Percentiles rank a stretch among this genome's conserved stretches.
Conservation (phyloP, 1,140 invertebrate genomes). For the roundworm (Caenorhabditis elegans) region WBcel235 BX284602.5:7732501-7733000, state of each 20-base stretch:
- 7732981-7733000: neutral
- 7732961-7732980: neutral
- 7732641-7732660: constrained; percentile 6
- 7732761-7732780: neutral
- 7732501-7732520: constrained; percentile 1
- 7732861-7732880: constrained; percentile 13
- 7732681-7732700: neutral
- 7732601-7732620: constrained; percentile 19
- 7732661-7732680: neutral
- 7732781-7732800: neutral
- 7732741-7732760: neutral
- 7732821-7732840: neutral
- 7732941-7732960: neutral
- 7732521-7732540: constrained; percentile 23
- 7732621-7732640: constrained; percentile 26
- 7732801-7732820: neutral
- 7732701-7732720: neutral
- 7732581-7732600: neutral
- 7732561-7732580: neutral
- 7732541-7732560: neutral
- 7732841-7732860: neutral
- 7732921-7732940: neutral
- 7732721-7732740: neutral
- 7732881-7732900: neutral
- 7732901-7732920: neutral